Percentiles rank a stretch among this genome's conserved stretches.
phyloP scores from a whole-genome alignment of 2,888 invertebrate species.

The Sphaerophoria rueppellii region DNA sequence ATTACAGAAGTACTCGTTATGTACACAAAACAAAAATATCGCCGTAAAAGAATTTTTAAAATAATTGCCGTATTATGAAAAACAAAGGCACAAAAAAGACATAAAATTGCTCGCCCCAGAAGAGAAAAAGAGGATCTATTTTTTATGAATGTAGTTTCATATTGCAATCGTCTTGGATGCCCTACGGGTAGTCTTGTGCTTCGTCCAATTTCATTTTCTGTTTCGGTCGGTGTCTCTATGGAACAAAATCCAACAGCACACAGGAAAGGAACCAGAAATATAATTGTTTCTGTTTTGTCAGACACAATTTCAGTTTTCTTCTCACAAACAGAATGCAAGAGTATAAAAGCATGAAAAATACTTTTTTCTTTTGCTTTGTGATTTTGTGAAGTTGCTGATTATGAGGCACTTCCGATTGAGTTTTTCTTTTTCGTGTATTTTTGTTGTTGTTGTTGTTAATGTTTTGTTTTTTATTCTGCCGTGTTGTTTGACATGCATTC shows the following conservation, averaged over 20 bases:
- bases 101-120: background rate
- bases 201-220: constrained; percentile 11
- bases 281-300: constrained; percentile 68
- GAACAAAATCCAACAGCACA: background rate
- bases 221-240: background rate
- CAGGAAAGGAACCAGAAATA: constrained; percentile 70
- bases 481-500: constrained; percentile 46
- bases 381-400: constrained; percentile 64
- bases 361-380: constrained; percentile 42
- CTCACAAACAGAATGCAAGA: constrained; percentile 11
- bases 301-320: constrained; percentile 32
- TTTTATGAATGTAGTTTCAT: constrained; percentile 28
- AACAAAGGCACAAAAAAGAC: constrained; percentile 51
- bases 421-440: constrained; percentile 30
- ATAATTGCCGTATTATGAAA: constrained; percentile 60
- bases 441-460: background rate
- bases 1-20: background rate
- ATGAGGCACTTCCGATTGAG: constrained; percentile 69
- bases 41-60: constrained; percentile 51
- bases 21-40: background rate
- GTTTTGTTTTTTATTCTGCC: constrained; percentile 21
- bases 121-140: constrained; percentile 46
- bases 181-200: constrained; percentile 41
- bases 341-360: constrained; percentile 23
- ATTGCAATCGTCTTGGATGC: constrained; percentile 67